phyloP scores from a whole-genome alignment of 53 echinoderm and acorn worm genomes.

The Holothuria leucospilota region DNA sequence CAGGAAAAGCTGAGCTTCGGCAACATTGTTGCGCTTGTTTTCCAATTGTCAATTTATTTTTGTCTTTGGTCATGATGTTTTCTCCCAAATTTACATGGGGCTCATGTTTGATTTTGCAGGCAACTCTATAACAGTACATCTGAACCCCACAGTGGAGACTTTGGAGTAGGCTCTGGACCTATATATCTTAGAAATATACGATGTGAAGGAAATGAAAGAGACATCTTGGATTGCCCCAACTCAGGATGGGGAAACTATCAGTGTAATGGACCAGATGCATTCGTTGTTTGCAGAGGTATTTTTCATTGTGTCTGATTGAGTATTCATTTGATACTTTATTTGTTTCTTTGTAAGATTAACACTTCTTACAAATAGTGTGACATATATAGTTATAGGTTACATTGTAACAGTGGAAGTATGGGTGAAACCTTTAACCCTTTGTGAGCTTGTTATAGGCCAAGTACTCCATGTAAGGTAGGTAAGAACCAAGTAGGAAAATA shows the following conservation, averaged over 20 bases:
- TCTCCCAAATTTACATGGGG: not conserved
- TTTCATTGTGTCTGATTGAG: not conserved
- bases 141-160: conserved; percentile 55
- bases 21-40: no score
- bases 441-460: no score
- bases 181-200: conserved; percentile 61
- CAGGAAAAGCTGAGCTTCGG: no score
- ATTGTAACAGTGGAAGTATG: no score
- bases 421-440: no score
- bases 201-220: conserved; percentile 70
- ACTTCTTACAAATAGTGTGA: no score
- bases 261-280: conserved; percentile 64
- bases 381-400: no score
- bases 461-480: no score
- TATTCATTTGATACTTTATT: no score
- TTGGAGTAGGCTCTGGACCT: conserved; percentile 51
- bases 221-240: conserved; percentile 62
- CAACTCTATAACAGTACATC: conserved; percentile 88
- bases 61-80: not conserved
- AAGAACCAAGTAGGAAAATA: no score
- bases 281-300: conserved; percentile 79
- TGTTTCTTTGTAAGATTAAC: no score
- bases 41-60: not conserved
- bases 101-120: conserved; percentile 14
- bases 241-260: conserved; percentile 38